Evolutionary conservation across 2,797 vertebrate species (phyloP).

Genomic region (Crax fasciolata): DNA sequence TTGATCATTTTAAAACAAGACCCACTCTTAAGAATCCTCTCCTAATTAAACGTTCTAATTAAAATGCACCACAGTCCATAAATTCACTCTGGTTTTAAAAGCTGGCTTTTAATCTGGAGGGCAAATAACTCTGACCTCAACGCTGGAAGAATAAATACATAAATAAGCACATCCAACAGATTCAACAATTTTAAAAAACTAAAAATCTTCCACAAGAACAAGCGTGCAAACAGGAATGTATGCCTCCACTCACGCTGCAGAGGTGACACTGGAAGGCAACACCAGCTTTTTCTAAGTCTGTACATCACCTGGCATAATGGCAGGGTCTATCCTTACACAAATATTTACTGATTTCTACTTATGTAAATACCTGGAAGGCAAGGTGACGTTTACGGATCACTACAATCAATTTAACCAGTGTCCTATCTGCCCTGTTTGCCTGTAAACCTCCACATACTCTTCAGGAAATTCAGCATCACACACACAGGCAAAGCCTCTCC

Average conservation of each 20-base stretch:
- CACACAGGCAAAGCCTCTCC: neutral
- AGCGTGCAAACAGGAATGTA: conserved; percentile 12
- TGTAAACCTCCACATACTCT: neutral
- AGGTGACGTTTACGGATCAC: conserved; percentile 16
- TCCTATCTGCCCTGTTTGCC: neutral
- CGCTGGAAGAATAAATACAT: neutral
- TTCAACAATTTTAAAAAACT: conserved; percentile 10
- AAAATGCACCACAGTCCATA: conserved; percentile 65
- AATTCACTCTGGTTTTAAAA: conserved; percentile 62
- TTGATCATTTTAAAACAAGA: conserved; percentile 63
- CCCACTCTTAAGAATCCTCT: conserved; percentile 46
- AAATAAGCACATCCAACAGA: neutral
- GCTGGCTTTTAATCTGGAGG: conserved; percentile 58
- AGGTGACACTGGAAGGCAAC: neutral
- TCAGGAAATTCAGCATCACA: neutral
- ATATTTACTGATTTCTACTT: conserved; percentile 58
- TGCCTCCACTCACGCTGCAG: neutral
- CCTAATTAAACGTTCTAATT: conserved; percentile 73
- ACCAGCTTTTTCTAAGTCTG: neutral
- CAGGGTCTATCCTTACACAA: conserved; percentile 14
- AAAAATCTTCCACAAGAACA: neutral
- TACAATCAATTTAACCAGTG: neutral
- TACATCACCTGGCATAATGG: conserved; percentile 7
- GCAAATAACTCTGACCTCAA: conserved; percentile 42
- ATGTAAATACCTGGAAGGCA: conserved; percentile 32